phyloP scores from a whole-genome alignment of 2,888 invertebrate species.

The Vanessa cardui region DNA sequence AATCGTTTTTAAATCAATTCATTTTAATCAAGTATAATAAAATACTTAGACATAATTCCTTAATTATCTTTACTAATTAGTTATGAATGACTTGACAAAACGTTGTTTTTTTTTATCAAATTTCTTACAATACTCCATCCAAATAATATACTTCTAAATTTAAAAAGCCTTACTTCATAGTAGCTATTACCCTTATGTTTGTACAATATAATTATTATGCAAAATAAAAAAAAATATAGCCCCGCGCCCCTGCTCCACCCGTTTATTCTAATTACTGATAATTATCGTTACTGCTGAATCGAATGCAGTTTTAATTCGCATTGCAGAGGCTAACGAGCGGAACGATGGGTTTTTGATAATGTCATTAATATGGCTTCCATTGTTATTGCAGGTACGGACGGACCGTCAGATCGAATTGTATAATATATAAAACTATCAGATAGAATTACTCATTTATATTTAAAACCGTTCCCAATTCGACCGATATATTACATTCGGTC shows the following conservation, averaged over 20 bases:
- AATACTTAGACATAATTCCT: too few relatives aligned
- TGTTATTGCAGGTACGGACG: slow-evolving; percentile 40
- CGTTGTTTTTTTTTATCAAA: too few relatives aligned
- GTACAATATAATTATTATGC: neutral
- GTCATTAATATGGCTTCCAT: slow-evolving; percentile 60
- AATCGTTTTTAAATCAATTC: too few relatives aligned
- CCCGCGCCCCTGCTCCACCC: slow-evolving; percentile 43
- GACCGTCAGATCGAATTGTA: slow-evolving; percentile 24
- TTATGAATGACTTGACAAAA: too few relatives aligned
- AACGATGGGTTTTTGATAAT: slow-evolving; percentile 75
- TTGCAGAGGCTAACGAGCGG: slow-evolving; percentile 65
- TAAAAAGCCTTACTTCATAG: neutral
- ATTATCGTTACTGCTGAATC: slow-evolving; percentile 62
- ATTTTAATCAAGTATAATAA: too few relatives aligned
- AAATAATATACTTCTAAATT: too few relatives aligned
- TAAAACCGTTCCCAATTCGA: neutral
- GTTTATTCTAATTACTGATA: slow-evolving; percentile 72
- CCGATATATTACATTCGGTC: too few relatives aligned
- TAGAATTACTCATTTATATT: neutral
- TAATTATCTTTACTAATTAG: too few relatives aligned
- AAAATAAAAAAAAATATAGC: slow-evolving; percentile 31
- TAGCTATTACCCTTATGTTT: neutral
- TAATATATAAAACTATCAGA: slow-evolving; percentile 16
- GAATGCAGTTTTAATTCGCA: slow-evolving; percentile 77
- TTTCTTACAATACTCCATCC: too few relatives aligned